phyloP scores from a whole-genome alignment of 1,140 invertebrate species.

The Ceratina australensis region DNA sequence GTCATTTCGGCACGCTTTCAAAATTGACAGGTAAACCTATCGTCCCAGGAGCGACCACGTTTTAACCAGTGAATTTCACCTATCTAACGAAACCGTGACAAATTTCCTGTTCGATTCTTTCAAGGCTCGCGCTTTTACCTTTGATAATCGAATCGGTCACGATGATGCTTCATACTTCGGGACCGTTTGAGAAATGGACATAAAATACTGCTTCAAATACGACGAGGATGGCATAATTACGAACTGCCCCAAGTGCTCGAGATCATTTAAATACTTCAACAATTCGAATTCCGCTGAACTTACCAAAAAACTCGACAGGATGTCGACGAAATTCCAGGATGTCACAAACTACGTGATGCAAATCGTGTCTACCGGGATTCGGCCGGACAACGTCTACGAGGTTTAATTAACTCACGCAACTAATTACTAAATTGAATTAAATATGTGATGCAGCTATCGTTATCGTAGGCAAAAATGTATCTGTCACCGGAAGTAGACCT shows the following conservation, averaged over 20 bases:
- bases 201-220: slow-evolving; percentile 5
- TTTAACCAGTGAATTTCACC: background rate
- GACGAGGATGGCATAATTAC: slow-evolving; percentile 8
- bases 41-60: background rate
- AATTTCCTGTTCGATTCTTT: background rate
- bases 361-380: slow-evolving; percentile 48
- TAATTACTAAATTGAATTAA: background rate
- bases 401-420: slow-evolving; percentile 11
- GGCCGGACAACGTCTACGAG: slow-evolving; percentile 54
- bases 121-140: background rate
- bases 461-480: slow-evolving; percentile 48
- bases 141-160: background rate
- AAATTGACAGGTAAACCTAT: slow-evolving; percentile 41
- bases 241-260: background rate
- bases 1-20: background rate
- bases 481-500: slow-evolving; percentile 57
- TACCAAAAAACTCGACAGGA: slow-evolving; percentile 3
- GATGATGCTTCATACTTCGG: background rate
- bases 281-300: background rate
- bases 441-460: background rate
- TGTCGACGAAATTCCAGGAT: background rate
- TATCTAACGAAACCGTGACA: background rate
- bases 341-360: slow-evolving; percentile 47
- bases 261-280: background rate
- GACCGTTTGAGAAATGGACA: background rate